These are phyloP conservation scores for Corvus moneduloides DNA, from an alignment of 2,113 vertebrate genomes.

Conservation along the genomic window DNA sequence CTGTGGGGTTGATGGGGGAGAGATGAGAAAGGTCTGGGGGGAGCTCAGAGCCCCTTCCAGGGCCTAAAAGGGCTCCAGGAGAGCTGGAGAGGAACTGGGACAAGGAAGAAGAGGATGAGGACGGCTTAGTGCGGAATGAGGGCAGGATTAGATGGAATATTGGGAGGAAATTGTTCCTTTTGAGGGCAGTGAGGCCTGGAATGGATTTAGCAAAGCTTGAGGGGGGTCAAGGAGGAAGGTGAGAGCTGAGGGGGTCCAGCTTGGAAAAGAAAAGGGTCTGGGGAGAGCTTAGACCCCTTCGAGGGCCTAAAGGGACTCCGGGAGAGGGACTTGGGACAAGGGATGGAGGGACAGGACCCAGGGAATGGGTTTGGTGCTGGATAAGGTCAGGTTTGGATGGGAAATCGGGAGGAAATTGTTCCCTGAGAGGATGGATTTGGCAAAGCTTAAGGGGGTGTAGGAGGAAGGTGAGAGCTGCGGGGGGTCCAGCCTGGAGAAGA, in stretches of 20 bases:
- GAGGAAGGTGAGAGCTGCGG: background rate
- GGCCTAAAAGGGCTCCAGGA: background rate
- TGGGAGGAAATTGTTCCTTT: background rate
- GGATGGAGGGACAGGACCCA: too few relatives aligned
- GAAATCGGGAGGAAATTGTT: background rate
- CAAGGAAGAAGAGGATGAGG: background rate
- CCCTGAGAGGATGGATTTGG: background rate
- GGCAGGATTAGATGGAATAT: too few relatives aligned
- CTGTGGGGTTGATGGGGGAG: background rate
- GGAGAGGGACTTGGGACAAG: background rate
- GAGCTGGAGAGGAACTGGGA: background rate
- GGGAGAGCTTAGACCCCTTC: background rate
- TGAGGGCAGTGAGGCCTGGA: fast-evolving
- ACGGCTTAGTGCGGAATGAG: background rate
- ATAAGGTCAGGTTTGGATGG: background rate
- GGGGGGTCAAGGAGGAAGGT: background rate
- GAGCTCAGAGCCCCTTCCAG: background rate
- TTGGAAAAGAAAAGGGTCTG: background rate
- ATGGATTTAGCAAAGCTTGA: background rate
- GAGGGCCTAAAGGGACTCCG: background rate
- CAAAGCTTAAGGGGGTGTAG: background rate
- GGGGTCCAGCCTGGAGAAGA: too few relatives aligned
- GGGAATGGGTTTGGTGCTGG: background rate
- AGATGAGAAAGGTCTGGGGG: background rate
- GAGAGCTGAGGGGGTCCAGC: background rate